Conservation (phyloP, 2,113 vertebrate genomes). For the Eira barbara region DNA sequence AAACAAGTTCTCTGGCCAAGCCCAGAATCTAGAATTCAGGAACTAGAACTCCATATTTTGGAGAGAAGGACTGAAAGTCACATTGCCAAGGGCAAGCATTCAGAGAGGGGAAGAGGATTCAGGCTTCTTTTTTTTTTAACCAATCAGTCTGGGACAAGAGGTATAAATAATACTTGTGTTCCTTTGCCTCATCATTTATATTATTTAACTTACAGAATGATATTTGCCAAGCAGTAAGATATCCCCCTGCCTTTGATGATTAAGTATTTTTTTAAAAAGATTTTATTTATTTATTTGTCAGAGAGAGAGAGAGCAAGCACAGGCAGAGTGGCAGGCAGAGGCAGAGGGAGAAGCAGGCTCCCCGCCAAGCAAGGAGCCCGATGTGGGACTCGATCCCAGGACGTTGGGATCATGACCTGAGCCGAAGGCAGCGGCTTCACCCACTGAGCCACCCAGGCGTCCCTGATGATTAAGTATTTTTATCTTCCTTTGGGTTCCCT, state of each 20-base stretch:
- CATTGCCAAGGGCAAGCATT: neutral
- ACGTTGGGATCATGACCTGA: too few relatives aligned
- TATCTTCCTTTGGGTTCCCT: conserved; percentile 34
- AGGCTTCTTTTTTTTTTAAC: neutral
- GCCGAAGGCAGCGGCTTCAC: too few relatives aligned
- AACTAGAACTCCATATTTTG: neutral
- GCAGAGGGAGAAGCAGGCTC: too few relatives aligned
- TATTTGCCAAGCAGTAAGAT: conserved; percentile 33
- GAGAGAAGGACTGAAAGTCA: neutral
- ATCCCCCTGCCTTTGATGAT: neutral
- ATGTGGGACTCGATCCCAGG: too few relatives aligned
- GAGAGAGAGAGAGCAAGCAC: too few relatives aligned
- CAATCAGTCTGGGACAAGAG: neutral
- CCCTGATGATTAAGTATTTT: neutral
- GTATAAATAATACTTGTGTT: neutral
- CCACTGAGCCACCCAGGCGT: too few relatives aligned
- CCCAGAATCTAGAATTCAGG: neutral
- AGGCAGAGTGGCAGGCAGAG: too few relatives aligned
- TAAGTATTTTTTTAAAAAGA: neutral
- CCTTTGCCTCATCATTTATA: neutral
- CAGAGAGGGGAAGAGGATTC: neutral
- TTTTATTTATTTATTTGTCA: too few relatives aligned
- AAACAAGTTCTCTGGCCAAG: neutral
- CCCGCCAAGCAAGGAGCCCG: too few relatives aligned
- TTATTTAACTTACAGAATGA: conserved; percentile 46